These are phyloP conservation scores for Proisotoma minuta DNA, from an alignment of 2,888 invertebrate species.

Conservation along the genomic window DNA sequence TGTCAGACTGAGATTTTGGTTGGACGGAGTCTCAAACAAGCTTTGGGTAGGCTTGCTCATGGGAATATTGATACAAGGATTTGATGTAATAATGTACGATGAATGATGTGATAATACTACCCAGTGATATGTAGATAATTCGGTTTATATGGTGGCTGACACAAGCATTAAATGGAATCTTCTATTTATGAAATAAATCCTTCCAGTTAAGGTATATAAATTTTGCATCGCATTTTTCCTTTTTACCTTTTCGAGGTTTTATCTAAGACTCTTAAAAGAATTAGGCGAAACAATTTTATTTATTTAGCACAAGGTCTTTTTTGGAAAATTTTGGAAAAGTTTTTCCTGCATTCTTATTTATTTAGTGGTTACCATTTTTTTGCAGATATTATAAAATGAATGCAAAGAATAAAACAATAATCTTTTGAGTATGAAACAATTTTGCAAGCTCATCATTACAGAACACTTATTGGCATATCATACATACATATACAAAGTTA, in stretches of 20 bases:
- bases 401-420: not conserved
- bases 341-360: not conserved
- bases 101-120: conserved; percentile 17
- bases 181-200: not conserved
- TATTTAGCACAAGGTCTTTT: too few species aligned
- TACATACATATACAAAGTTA: not conserved
- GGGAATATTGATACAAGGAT: conserved; percentile 18
- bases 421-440: not conserved
- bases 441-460: conserved; percentile 5
- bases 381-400: not conserved
- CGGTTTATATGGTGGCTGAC: not conserved
- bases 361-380: not conserved
- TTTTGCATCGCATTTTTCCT: not conserved
- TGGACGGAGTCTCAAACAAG: not conserved
- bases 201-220: not conserved
- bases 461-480: not conserved
- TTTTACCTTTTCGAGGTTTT: too few species aligned
- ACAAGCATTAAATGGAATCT: not conserved
- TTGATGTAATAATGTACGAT: conserved; percentile 11
- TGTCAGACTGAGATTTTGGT: conserved; percentile 41
- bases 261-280: too few species aligned
- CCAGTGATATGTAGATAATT: conserved; percentile 7
- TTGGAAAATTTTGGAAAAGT: not conserved
- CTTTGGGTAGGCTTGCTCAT: conserved; percentile 6
- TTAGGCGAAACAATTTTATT: too few species aligned